Base-by-base conservation (phyloP, 2,888 invertebrate species). In the Melikaiella ostensackeni region DNA sequence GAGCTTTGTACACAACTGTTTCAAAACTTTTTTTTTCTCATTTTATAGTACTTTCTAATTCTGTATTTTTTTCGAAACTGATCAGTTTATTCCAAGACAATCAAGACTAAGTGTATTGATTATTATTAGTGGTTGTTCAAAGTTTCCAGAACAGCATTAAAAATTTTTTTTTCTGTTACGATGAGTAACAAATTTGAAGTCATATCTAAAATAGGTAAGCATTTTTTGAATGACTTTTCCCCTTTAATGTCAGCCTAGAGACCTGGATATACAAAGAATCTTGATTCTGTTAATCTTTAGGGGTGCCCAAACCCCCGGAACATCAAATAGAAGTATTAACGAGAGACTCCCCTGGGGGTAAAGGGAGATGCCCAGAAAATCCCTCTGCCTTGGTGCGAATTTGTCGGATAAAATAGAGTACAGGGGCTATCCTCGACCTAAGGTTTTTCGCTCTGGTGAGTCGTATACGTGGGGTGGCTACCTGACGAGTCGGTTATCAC, bases 401-500 rank as follows among this genome's bases (percentile, higher is more conserved):
- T 70, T 70, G 70, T 70, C 70, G 50, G 70, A 50, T 50, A 30
- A 70, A 70, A 55, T 70, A 70, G 50, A 70, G 50, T 70, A 70
- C 70, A 70, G 30, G 70, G 70, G 33, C 46, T 50, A 70, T 70
- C 70, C 46, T 66, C 42, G 27, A 66, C 42, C 50, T 70, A 59
- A 59, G 24, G 24, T 24, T 27, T 59, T 59, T 16, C 24, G 59
- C 59, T 27, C 59, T 59, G 24, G 59, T 27, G 59, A 59, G 16
- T 59, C 27, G 59, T 59, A 59, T 70, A 70, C 70, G 70, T 70
- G 70, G 70, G 55, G 33, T 62, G 50, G 50, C 59, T 76, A 77
- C 75, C 75, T 79, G 77, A 79, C 79, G 70, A 79, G 79, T 74
- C 59, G 27, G 76, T 77, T 81, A 79, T 81, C 76, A 75, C 50